These are phyloP conservation scores for Cetoscarus ocellatus DNA, from an alignment of 2,797 vertebrate genomes.

Conservation along the genomic window DNA sequence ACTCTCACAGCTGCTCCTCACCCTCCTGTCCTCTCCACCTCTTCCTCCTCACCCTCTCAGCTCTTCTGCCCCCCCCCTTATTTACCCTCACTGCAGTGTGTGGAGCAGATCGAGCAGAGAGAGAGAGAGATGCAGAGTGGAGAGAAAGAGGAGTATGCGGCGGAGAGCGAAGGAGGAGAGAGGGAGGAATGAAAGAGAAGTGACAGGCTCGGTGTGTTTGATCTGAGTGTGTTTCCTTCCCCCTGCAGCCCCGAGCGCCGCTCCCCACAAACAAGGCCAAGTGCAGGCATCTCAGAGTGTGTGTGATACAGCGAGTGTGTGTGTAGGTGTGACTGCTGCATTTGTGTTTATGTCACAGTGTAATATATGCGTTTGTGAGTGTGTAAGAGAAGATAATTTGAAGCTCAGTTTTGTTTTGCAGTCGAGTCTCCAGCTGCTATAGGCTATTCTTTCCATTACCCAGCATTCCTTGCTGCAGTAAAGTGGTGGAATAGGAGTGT, in stretches of 20 bases:
- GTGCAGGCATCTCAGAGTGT: slow-evolving; percentile 35
- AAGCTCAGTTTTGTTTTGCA: slow-evolving; percentile 41
- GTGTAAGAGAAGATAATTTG: slow-evolving; percentile 36
- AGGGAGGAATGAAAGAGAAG: slow-evolving; percentile 39
- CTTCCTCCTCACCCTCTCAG: slow-evolving; percentile 26
- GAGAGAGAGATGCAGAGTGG: slow-evolving; percentile 30
- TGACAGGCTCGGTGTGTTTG: slow-evolving; percentile 57
- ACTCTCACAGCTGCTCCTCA: slow-evolving; percentile 16
- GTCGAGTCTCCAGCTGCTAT: slow-evolving; percentile 23
- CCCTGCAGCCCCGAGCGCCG: slow-evolving; percentile 41
- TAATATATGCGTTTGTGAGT: slow-evolving; percentile 1
- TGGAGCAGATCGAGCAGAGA: slow-evolving; percentile 7
- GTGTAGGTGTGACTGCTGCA: slow-evolving; percentile 32
- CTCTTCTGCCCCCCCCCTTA: slow-evolving; percentile 27
- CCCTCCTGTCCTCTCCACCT: slow-evolving; percentile 10
- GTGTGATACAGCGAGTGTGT: slow-evolving; percentile 25
- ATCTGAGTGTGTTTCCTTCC: slow-evolving; percentile 53
- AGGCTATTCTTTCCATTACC: slow-evolving; percentile 43
- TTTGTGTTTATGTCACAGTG: slow-evolving; percentile 9
- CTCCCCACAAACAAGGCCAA: slow-evolving; percentile 57
- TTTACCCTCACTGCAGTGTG: slow-evolving; percentile 64
- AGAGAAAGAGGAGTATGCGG: slow-evolving; percentile 19
- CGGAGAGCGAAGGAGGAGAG: neutral
- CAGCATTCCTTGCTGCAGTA: slow-evolving; percentile 33
- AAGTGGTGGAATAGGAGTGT: slow-evolving; percentile 4